These are phyloP conservation scores for Eristalinus sepulchralis DNA, from an alignment of 2,888 invertebrate genomes.

Conservation along the genomic window DNA sequence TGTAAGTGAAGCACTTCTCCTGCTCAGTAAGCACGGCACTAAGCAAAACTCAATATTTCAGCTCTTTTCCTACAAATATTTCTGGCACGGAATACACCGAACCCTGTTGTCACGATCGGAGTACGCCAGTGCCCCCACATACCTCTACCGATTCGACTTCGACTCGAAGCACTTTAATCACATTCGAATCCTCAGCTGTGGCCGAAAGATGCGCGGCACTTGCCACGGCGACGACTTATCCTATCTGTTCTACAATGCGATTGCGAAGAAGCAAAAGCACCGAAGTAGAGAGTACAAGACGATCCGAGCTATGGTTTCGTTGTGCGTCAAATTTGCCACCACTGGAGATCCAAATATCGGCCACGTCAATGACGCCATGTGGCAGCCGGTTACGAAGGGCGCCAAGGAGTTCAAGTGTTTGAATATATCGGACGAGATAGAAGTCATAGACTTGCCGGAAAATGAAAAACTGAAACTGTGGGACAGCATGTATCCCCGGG, in stretches of 20 bases:
- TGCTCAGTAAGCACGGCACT: background rate
- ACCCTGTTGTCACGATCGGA: constrained; percentile 77
- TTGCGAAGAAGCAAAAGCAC: constrained; percentile 77
- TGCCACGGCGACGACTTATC: constrained; percentile 80
- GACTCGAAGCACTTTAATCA: constrained; percentile 80
- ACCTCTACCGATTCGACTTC: constrained; percentile 79
- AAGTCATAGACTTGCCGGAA: constrained; percentile 80
- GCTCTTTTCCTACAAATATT: constrained; percentile 79
- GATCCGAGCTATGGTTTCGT: constrained; percentile 78
- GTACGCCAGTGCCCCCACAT: constrained; percentile 77
- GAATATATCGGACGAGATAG: constrained; percentile 79
- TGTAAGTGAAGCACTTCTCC: constrained; percentile 73
- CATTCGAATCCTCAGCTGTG: constrained; percentile 79
- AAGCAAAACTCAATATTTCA: constrained; percentile 55
- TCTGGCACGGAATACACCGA: constrained; percentile 80
- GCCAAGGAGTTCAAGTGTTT: constrained; percentile 77
- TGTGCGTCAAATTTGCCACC: constrained; percentile 78
- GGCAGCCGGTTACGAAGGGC: constrained; percentile 75
- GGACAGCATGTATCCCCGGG: constrained; percentile 77
- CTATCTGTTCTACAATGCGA: constrained; percentile 79
- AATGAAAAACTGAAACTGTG: constrained; percentile 78
- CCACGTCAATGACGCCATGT: constrained; percentile 54
- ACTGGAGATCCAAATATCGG: constrained; percentile 78
- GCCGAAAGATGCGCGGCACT: constrained; percentile 78
- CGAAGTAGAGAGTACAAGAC: constrained; percentile 78